These are phyloP conservation scores for Melanitta fusca DNA, from an alignment of 2,797 vertebrate genomes.

Conservation along the genomic window DNA sequence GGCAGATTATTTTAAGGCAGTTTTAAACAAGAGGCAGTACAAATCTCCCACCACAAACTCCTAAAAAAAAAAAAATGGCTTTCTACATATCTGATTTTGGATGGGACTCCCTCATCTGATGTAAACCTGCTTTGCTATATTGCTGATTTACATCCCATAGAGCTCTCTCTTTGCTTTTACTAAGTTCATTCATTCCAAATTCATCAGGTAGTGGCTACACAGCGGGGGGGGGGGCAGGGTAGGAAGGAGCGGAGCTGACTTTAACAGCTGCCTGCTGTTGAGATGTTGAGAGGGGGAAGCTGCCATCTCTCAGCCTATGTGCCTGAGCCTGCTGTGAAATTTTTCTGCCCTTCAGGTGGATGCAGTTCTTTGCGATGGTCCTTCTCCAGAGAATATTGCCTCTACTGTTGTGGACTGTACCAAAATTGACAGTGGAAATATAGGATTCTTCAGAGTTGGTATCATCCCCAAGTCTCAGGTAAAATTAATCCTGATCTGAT, in stretches of 20 bases:
- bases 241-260: background rate
- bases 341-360: conserved; percentile 82
- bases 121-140: background rate
- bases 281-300: background rate
- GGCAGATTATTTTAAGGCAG: background rate
- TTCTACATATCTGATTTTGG: background rate
- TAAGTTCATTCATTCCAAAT: background rate
- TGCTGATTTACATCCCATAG: background rate
- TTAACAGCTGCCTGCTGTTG: background rate
- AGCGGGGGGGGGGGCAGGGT: background rate
- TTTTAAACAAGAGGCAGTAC: background rate
- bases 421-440: conserved; percentile 85
- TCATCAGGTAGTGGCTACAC: background rate
- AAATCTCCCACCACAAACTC: background rate
- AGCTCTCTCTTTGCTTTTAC: background rate
- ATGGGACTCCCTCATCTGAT: background rate
- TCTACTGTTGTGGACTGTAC: conserved; percentile 94
- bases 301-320: background rate
- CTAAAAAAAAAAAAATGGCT: background rate
- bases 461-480: conserved; percentile 91
- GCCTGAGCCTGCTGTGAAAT: background rate
- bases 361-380: conserved; percentile 89
- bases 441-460: conserved; percentile 91
- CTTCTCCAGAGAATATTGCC: conserved; percentile 91
- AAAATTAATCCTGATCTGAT: background rate